These are phyloP conservation scores for Stratiomys singularior DNA, from an alignment of 2,888 invertebrate genomes.

Conservation along the genomic window DNA sequence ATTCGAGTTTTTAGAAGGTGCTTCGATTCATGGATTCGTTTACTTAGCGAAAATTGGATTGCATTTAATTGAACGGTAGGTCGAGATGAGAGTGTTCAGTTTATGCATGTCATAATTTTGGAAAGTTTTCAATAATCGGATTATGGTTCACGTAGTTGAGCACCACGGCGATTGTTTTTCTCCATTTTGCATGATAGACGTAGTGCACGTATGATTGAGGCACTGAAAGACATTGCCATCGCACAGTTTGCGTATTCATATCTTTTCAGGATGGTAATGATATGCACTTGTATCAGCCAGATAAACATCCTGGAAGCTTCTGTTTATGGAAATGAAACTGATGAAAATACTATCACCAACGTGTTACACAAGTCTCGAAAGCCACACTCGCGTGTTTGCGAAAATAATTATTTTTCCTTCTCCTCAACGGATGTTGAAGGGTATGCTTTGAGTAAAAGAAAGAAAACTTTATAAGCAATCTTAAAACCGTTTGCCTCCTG, in stretches of 20 bases:
- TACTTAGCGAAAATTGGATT: constrained; percentile 63
- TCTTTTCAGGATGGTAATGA: no score
- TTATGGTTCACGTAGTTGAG: constrained; percentile 7
- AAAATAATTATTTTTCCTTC: neutral
- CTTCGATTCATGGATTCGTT: constrained; percentile 64
- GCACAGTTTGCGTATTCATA: no score
- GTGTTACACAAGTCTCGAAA: no score
- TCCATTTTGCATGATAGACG: no score
- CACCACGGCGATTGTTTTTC: neutral
- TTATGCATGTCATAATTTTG: constrained; percentile 6
- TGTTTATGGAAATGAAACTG: no score
- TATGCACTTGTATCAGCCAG: no score
- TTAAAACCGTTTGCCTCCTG: neutral
- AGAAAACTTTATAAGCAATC: no score
- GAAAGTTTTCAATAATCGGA: constrained; percentile 25
- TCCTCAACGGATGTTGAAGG: neutral
- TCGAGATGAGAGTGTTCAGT: constrained; percentile 14
- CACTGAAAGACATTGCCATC: no score
- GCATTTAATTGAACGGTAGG: constrained; percentile 62
- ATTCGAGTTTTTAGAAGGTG: constrained; percentile 62
- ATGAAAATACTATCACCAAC: no score
- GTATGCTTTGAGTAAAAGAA: neutral
- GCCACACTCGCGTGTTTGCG: no score
- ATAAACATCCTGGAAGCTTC: no score
- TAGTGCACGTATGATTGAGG: no score